Conservation (phyloP, 1,140 invertebrate genomes). For the Drosophila simulans region DNA sequence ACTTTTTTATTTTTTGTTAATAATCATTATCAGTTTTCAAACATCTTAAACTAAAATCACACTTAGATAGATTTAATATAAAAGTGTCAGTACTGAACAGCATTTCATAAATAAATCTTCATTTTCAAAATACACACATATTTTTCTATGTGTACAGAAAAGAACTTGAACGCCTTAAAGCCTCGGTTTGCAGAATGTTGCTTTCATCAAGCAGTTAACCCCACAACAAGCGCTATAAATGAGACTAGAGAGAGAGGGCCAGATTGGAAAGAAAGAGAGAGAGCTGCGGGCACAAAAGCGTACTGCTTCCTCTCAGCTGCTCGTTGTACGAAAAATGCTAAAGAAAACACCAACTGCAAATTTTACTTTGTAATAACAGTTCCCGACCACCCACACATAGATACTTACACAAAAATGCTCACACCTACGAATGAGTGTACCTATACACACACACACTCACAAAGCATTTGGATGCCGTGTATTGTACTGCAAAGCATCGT, state of each 20-base stretch:
- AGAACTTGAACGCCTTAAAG: slow-evolving; percentile 33
- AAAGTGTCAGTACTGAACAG: too few species aligned
- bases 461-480: slow-evolving; percentile 40
- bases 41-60: too few species aligned
- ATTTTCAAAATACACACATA: background rate
- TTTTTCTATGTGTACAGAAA: background rate
- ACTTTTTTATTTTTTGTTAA: too few species aligned
- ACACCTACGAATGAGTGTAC: slow-evolving; percentile 10
- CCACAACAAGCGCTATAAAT: slow-evolving; percentile 28
- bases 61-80: too few species aligned
- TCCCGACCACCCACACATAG: slow-evolving; percentile 7
- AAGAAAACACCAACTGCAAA: slow-evolving; percentile 57
- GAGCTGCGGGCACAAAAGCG: slow-evolving; percentile 15
- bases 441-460: slow-evolving; percentile 29
- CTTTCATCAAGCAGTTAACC: slow-evolving; percentile 63
- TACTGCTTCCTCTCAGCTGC: background rate
- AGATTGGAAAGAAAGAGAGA: background rate
- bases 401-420: slow-evolving; percentile 8
- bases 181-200: slow-evolving; percentile 61
- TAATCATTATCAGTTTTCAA: too few species aligned
- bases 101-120: too few species aligned
- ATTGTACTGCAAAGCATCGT: slow-evolving; percentile 28
- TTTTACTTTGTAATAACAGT: slow-evolving; percentile 68
- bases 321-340: slow-evolving; percentile 17
- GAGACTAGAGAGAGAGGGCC: slow-evolving; percentile 5